phyloP scores from a whole-genome alignment of 2,797 vertebrate genomes.

The Harpagifer antarcticus region DNA sequence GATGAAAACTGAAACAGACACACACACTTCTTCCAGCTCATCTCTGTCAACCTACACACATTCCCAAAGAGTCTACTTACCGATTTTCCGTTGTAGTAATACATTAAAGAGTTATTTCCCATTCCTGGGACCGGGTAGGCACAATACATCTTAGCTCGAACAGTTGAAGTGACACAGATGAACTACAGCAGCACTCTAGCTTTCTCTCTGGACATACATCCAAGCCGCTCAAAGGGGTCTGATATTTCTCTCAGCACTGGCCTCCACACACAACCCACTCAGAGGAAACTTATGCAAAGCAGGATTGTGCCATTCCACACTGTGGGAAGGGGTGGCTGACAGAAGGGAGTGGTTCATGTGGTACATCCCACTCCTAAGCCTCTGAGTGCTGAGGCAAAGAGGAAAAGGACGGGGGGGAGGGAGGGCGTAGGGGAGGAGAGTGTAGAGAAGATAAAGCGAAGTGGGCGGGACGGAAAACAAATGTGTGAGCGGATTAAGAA shows the following conservation, averaged over 20 bases:
- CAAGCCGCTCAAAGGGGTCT: constrained; percentile 87
- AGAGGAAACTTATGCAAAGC: constrained; percentile 97
- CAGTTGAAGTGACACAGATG: constrained; percentile 70
- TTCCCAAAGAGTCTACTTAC: constrained; percentile 87
- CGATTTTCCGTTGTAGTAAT: constrained; percentile 99
- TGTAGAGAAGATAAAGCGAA: constrained; percentile 78
- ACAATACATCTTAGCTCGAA: constrained; percentile 94
- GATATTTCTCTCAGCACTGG: constrained; percentile 89
- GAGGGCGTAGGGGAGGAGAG: constrained; percentile 65
- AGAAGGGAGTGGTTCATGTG: constrained; percentile 82
- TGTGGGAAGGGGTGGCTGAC: constrained; percentile 81
- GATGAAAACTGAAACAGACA: constrained; percentile 23
- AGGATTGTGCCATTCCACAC: constrained; percentile 91
- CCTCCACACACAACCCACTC: constrained; percentile 93
- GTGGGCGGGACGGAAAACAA: constrained; percentile 82
- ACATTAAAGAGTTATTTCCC: constrained; percentile 98
- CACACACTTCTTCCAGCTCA: constrained; percentile 49
- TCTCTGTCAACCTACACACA: constrained; percentile 51
- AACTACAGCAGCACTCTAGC: constrained; percentile 76
- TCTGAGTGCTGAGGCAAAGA: constrained; percentile 86
- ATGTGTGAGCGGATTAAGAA: constrained; percentile 79
- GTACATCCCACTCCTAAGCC: constrained; percentile 83
- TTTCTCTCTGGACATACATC: constrained; percentile 89
- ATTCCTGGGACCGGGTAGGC: constrained; percentile 97
- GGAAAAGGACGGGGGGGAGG: constrained; percentile 73